Percentiles rank a stretch among this genome's conserved stretches.
Conservation (phyloP, 2,113 vertebrate species). For the Cinclus cinclus region DNA sequence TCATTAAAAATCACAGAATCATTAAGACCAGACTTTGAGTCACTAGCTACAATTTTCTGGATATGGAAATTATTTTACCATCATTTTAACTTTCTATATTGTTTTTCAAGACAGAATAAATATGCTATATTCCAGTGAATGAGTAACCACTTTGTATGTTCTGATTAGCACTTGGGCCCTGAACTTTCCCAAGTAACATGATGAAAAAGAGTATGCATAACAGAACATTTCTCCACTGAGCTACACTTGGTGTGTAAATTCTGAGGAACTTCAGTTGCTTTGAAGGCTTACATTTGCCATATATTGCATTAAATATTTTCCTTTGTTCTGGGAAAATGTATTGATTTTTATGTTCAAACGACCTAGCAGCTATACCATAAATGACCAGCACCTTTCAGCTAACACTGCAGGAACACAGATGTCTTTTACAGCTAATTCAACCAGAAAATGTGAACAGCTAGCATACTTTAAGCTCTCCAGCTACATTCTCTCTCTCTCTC, state of each 20-base stretch:
- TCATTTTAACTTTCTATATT: background rate
- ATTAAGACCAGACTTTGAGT: background rate
- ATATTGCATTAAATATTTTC: background rate
- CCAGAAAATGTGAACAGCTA: slow-evolving; percentile 41
- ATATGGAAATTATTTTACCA: background rate
- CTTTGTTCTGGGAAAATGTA: slow-evolving; percentile 28
- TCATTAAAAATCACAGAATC: background rate
- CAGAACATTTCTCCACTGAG: background rate
- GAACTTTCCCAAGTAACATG: background rate
- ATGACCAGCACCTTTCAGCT: background rate
- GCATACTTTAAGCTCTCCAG: slow-evolving; percentile 16
- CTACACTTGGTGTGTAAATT: background rate
- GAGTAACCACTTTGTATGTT: background rate
- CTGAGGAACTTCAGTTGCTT: background rate
- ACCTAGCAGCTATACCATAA: background rate
- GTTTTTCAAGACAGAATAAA: background rate
- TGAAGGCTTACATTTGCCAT: background rate
- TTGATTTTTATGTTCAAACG: slow-evolving; percentile 13
- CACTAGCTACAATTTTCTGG: background rate
- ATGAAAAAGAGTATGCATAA: background rate
- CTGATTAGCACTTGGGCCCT: background rate
- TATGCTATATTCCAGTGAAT: background rate
- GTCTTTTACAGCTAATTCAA: slow-evolving; percentile 34
- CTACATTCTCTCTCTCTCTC: background rate
- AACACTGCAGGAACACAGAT: background rate